Conservation (phyloP, 2,113 vertebrate genomes). For the Oophaga pumilio region DNA sequence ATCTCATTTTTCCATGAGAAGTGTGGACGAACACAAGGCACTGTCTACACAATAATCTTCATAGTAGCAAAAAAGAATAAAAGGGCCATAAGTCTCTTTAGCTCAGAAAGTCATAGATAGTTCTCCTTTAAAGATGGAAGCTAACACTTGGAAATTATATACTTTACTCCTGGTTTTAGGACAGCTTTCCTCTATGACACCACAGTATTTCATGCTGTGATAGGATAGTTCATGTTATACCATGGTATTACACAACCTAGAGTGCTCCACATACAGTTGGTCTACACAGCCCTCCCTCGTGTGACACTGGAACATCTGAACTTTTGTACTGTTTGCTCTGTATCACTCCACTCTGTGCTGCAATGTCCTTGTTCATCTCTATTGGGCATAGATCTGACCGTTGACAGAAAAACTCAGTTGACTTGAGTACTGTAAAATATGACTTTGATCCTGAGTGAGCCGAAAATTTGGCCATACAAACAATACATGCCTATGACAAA, state of each 20-base stretch:
- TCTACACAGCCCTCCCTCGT: neutral
- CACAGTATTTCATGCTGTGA: neutral
- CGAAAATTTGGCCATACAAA: too few relatives aligned
- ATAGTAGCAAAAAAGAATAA: neutral
- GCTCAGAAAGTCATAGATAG: neutral
- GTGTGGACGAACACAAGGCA: neutral
- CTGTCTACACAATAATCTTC: neutral
- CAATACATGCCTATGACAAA: too few relatives aligned
- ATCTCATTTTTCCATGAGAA: neutral
- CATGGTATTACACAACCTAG: neutral
- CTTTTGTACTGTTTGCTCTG: constrained; percentile 9
- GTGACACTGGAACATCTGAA: neutral
- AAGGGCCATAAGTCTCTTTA: neutral
- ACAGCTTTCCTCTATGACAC: too few relatives aligned
- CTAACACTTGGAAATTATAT: too few relatives aligned
- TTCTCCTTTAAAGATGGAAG: too few relatives aligned
- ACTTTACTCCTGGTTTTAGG: too few relatives aligned
- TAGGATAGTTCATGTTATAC: neutral
- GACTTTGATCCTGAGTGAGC: too few relatives aligned
- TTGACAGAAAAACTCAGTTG: too few relatives aligned
- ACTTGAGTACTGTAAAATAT: too few relatives aligned
- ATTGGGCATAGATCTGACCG: neutral
- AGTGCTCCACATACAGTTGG: neutral
- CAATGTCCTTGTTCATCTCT: neutral
- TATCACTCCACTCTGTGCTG: neutral